Base-by-base conservation (phyloP, 2,113 vertebrate species). In the Collichthys lucidus region DNA sequence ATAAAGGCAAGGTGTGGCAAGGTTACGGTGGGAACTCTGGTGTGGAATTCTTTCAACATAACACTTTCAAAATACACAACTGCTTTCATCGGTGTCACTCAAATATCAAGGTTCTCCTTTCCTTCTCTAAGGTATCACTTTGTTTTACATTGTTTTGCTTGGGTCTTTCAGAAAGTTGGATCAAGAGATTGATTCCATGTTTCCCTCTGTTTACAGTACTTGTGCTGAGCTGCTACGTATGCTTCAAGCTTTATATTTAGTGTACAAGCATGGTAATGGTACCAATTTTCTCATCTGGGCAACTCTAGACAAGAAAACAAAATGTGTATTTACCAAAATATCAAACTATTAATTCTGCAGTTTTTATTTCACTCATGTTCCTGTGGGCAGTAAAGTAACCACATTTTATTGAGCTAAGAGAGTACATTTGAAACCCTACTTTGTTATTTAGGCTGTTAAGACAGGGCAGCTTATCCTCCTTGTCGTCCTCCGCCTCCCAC, bases 401-500 rank as follows among this genome's bases (percentile, higher is more conserved):
- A 19, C 46, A 15, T 47, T 72, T 67, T 29, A 19, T 24, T 17
- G 22, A 63, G 19, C 12, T 2, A 47, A 74, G 8, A 40, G 35
- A 40, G 35, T 8, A 1, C 7, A 8, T 65, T 1, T 15, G 20
- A 60, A 52, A 9, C 44, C 15, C 11, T 3, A 19, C 10, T 16
- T 20, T n/a, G 22, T 31, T 40, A 69, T 67, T 55, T 14, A 65
- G 44, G 15, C 44, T 63, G 26, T 42, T 3, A 65, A 53, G 35
- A 50, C 5, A 4, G 15, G 14, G 46, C 3, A 11, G 52, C 2
- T 68, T 61, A 19, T 74, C 56, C 71, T 46, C 15, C 24, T 29
- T 26, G 15, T 14, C 42, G 26, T 77, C 9, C 44, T 46, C 59
- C 57, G 72, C 67, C 85, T 85, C 80, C 49, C 86, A 68, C 65